A percentile compares a stretch with the other conserved stretches of the same genome.
Evolutionary conservation across 2,113 vertebrate genomes (phyloP).

Genomic region (Peromyscus leucopus): DNA sequence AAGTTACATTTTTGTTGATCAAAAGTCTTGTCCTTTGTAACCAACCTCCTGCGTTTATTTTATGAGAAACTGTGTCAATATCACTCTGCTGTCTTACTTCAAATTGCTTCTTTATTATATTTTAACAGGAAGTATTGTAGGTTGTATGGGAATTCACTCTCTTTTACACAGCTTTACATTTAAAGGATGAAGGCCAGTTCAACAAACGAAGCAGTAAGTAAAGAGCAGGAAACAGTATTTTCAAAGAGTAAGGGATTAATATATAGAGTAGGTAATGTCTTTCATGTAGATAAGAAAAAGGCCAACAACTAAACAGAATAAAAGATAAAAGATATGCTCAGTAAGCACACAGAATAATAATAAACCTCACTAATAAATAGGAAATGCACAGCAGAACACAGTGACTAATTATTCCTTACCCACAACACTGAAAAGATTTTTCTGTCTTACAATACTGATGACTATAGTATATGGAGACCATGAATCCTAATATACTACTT

Average conservation of each 20-base stretch:
- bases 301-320: conserved; percentile 34
- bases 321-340: conserved; percentile 4
- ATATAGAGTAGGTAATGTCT: conserved; percentile 42
- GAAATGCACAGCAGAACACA: conserved; percentile 31
- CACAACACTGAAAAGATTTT: conserved; percentile 20
- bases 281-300: conserved; percentile 59
- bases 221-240: conserved; percentile 37
- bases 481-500: conserved; percentile 1
- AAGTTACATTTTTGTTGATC: conserved; percentile 45
- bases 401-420: neutral
- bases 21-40: conserved; percentile 34
- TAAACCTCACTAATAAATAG: conserved; percentile 39
- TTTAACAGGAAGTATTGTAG: conserved; percentile 43
- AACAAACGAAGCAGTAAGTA: conserved; percentile 41
- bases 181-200: conserved; percentile 17
- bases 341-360: conserved; percentile 22
- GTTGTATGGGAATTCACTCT: neutral
- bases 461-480: neutral
- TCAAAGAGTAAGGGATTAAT: conserved; percentile 32
- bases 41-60: conserved; percentile 34
- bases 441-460: conserved; percentile 2
- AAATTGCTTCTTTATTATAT: conserved; percentile 58
- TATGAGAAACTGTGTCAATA: conserved; percentile 48
- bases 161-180: conserved; percentile 17
- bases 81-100: conserved; percentile 26